Base-by-base conservation (phyloP, 2,888 invertebrate species). In the Eristalis tenax region DNA sequence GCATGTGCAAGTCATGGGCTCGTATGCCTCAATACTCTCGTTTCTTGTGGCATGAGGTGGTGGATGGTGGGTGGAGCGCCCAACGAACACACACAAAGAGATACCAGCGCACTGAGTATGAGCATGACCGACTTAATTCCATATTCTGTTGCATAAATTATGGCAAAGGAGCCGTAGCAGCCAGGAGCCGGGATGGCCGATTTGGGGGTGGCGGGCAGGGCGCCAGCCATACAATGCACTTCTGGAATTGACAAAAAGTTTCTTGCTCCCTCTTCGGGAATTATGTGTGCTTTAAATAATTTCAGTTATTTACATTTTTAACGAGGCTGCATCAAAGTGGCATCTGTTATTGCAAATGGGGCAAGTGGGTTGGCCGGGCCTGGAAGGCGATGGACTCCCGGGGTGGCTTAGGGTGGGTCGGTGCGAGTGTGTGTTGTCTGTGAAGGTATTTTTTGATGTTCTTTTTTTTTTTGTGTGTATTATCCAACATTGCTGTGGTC, bases 81-180 rank as follows among this genome's bases (percentile, higher is more conserved):
- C 50, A 15, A 50, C n/a, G 10, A 13, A 40, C 23, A 13, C 38
- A 40, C 35, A 15, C 6, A 32, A 28, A 26, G 28, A 68, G 38
- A 4, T 57, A 32, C n/a, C 28, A 78, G 8, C 28, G 26, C 70
- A 35, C 76, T 76, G 43, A 28, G 76, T 57, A 32, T 66, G 70
- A 82, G 65, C 71, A 76, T 82, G 76, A 76, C 82, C 82, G 71
- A 82, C 65, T 76, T 70, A 82, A 82, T 82, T 82, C 65, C 82
- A 82, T 76, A 76, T 76, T 59, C 76, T 76, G 82, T 23, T 82
- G 82, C 76, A 82, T 82, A 82, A 82, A 82, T 76, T 76, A 82
- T 76, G 70, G 64, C 70, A 71, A 76, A 71, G 59, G 61, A 82
- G 40, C 40, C 38, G 18, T 50, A 63, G 63, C 63, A 50, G 50